These are phyloP conservation scores for Dallia pectoralis DNA, from an alignment of 2,797 vertebrate species.

Conservation along the genomic window DNA sequence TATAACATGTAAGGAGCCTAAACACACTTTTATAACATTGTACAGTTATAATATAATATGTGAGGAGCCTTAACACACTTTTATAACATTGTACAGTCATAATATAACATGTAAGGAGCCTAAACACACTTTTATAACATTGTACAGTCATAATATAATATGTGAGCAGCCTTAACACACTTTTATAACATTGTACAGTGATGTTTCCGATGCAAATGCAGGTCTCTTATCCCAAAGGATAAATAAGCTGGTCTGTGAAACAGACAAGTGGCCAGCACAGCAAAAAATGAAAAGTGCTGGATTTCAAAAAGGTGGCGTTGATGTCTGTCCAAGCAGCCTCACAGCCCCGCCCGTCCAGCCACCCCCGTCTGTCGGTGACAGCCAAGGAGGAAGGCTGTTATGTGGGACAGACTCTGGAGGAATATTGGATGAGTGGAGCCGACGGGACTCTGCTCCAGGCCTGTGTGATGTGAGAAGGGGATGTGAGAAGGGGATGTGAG, in stretches of 20 bases:
- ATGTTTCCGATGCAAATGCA: neutral
- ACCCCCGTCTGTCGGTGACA: neutral
- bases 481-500: neutral
- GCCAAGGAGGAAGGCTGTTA: neutral
- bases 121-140: too few relatives aligned
- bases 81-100: too few relatives aligned
- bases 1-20: neutral
- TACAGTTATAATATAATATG: too few relatives aligned
- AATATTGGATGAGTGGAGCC: neutral
- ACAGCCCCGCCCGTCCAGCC: neutral
- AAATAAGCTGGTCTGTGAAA: neutral
- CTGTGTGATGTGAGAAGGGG: neutral
- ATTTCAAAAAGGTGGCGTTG: neutral
- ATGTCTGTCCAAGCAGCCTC: neutral
- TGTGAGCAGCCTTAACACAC: neutral
- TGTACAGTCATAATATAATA: too few relatives aligned
- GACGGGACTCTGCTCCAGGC: neutral
- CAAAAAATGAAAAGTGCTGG: neutral
- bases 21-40: too few relatives aligned
- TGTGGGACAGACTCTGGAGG: neutral
- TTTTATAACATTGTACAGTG: neutral
- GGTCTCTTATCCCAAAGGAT: neutral
- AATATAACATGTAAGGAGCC: neutral
- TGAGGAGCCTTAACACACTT: neutral
- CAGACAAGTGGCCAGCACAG: neutral